Evolutionary conservation across 1,140 invertebrate genomes (phyloP), one percentile per base, ranked within the genome.

Genomic region (Trichonephila clavipes): DNA sequence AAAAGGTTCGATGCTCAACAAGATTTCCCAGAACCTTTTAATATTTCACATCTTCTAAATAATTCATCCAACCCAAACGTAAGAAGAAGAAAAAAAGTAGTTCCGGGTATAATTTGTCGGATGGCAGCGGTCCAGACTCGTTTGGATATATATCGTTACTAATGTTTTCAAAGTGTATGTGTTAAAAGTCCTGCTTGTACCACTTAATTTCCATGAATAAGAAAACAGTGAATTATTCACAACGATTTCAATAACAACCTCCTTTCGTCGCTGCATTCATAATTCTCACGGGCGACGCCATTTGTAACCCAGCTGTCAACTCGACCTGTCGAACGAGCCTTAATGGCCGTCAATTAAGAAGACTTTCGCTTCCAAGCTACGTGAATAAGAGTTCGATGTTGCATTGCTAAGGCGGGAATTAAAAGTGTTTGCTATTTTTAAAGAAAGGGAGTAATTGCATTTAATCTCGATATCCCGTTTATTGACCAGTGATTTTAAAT

Each of bases 221-320:
- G 72, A 77, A 77, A 77, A 28, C 72, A 18, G 14, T 40, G 72
- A 77, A 40, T 77, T 34, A 77, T 77, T 77, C 28, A 34, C 72
- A 34, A 34, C 72, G 72, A 77, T 77, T 77, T 77, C 72, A 77
- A 77, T 77, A 77, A 77, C 72, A 51, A 77, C 72, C 72, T 16
- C 34, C 28, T 77, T 77, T 77, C 72, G 34, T 14, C 72, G 28
- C 72, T 34, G 72, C 28, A 77, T 77, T 77, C 28, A 77, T 40
- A 77, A 77, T 34, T 77, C 34, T 34, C 24, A 3, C 3, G 28
- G 72, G 72, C 28, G 51, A 18, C 34, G 72, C 72, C 72, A 77
- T 77, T 77, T 77, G 72, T 77, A 34, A 77, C 34, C 28, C 0
- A 6, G 72, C 72, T 77, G 72, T 77, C 72, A 40, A 18, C 4